Conservation (phyloP, 2,888 invertebrate genomes). For the Carcina quercana region DNA sequence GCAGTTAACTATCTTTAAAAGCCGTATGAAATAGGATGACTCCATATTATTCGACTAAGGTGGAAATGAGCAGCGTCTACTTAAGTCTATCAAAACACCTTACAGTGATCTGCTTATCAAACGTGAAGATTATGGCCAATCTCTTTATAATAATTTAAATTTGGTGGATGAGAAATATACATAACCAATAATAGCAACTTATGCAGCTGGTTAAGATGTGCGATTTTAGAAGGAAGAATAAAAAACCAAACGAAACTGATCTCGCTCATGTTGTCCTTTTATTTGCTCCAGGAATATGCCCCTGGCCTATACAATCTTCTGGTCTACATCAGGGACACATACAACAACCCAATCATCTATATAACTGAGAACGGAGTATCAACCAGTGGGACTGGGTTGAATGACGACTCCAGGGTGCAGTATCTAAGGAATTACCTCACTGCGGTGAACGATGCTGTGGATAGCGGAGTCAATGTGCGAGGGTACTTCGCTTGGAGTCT, state of each 20-base stretch:
- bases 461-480: constrained; percentile 58
- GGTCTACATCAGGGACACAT: constrained; percentile 57
- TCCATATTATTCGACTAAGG: too few species aligned
- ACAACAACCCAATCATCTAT: constrained; percentile 71
- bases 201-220: too few species aligned
- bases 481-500: constrained; percentile 77
- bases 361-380: constrained; percentile 77
- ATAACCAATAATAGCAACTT: too few species aligned
- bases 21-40: too few species aligned
- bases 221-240: too few species aligned
- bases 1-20: too few species aligned
- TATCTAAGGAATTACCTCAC: constrained; percentile 56
- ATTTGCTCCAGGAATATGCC: constrained; percentile 43
- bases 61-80: too few species aligned
- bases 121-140: too few species aligned
- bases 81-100: too few species aligned
- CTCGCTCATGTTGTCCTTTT: neutral
- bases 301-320: constrained; percentile 76
- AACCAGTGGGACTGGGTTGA: constrained; percentile 52
- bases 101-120: too few species aligned
- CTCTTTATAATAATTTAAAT: too few species aligned
- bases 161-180: too few species aligned
- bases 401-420: constrained; percentile 60
- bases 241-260: neutral
- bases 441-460: constrained; percentile 56